Evolutionary conservation across 2,113 vertebrate genomes (phyloP), one percentile per base, ranked within the genome.

Genomic region (Petrocephalus microphthalmus): DNA sequence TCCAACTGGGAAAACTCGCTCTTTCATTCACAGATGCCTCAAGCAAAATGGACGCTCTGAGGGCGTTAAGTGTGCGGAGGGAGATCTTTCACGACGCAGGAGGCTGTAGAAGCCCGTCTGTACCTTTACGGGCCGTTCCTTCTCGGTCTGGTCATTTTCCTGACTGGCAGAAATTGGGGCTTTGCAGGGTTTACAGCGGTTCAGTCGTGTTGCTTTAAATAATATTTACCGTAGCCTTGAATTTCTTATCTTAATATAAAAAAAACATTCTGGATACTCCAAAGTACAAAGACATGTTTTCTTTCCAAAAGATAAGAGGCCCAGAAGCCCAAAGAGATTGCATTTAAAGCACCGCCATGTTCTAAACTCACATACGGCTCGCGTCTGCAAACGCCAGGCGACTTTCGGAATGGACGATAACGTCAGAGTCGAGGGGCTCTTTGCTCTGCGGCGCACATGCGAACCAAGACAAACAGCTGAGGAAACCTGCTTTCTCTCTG

Each of bases 251-350:
- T 60, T 67, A 67, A 64, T 84, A 88, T 52, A 67, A 54, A 88
- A 67, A 88, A 88, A 88, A 87, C 60, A 64, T 52, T 84, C 54
- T 64, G 87, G 74, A 84, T 83, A 60, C 42, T 88, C 78, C 37
- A 56, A 82, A 87, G 86, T 87, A 87, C 86, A 87, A 87, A 87
- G 67, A 87, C 86, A 74, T 87, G 57, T 78, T 78, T 87, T 87
- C 67, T 51, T 71, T 87, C 86, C 64, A 42, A 78, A 17, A 86
- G 85, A 86, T 86, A 86, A 86, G 56, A 86, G 85, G 53, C 13
- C 60, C 47, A 22, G n/a, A 67, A 67, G 57, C 60, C 45, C 25
- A 4, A 19, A 71, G 42, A 87, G 86, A 67, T 25, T 29, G 60
- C 42, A 49, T 25, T 87, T 49, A 71, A 87, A 71, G 37, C 54